These are phyloP conservation scores for Prinia subflava DNA, from an alignment of 2,113 vertebrate genomes.

Conservation along the genomic window DNA sequence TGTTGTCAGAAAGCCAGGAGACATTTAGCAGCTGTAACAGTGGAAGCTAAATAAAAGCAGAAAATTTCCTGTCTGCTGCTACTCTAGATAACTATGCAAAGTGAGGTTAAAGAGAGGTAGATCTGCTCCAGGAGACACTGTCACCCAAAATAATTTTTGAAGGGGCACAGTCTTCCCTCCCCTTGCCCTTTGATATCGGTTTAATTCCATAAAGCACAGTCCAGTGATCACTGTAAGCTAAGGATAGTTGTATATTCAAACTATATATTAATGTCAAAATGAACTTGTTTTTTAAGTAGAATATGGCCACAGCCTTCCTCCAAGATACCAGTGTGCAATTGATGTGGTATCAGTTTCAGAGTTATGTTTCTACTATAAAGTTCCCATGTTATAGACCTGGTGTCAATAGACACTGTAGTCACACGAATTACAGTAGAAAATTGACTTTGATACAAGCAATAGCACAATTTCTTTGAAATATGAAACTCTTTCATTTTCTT, in stretches of 20 bases:
- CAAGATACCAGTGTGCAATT: background rate
- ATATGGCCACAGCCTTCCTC: background rate
- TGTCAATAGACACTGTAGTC: background rate
- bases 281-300: background rate
- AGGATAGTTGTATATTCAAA: background rate
- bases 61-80: conserved; percentile 17
- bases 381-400: background rate
- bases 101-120: background rate
- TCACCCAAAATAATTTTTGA: background rate
- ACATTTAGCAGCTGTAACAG: conserved; percentile 41
- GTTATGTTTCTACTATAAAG: background rate
- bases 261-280: background rate
- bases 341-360: background rate
- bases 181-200: fast-evolving
- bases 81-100: background rate
- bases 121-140: background rate
- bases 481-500: background rate
- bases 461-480: background rate
- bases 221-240: background rate
- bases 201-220: background rate
- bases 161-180: background rate
- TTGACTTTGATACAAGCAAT: background rate
- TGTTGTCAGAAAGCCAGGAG: conserved; percentile 36
- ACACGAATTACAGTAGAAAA: background rate
- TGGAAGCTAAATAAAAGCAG: conserved; percentile 32